These are phyloP conservation scores for Hippopotamyrus pictus DNA, from an alignment of 2,797 vertebrate genomes.

Conservation along the genomic window DNA sequence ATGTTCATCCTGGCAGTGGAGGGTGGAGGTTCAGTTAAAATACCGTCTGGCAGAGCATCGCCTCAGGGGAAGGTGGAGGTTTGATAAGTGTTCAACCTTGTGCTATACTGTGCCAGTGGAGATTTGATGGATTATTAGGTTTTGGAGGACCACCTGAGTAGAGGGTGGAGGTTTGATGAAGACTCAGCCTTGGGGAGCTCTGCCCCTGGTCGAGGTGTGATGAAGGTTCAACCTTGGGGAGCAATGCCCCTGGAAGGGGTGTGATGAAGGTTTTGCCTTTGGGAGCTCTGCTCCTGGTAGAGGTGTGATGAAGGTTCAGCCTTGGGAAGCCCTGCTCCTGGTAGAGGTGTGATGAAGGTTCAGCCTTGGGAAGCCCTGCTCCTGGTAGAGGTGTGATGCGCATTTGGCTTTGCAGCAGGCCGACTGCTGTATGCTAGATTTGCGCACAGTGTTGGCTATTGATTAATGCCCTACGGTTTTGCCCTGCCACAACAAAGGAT, in stretches of 20 bases:
- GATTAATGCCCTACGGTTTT: not conserved
- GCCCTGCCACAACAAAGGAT: not conserved
- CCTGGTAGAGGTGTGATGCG: not conserved
- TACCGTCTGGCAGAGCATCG: not conserved
- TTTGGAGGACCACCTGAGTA: no score
- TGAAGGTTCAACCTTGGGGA: not conserved
- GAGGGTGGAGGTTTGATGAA: no score
- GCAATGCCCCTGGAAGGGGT: no score
- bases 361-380: not conserved
- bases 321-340: not conserved
- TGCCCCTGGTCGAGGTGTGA: not conserved
- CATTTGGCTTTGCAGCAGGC: not conserved
- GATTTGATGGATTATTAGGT: no score
- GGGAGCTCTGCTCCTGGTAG: not conserved
- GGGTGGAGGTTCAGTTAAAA: not conserved
- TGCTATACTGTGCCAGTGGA: no score
- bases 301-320: not conserved
- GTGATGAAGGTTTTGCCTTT: not conserved
- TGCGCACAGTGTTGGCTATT: not conserved
- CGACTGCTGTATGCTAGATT: not conserved
- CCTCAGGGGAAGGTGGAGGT: not conserved
- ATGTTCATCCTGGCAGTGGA: not conserved
- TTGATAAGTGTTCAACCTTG: no score
- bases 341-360: not conserved
- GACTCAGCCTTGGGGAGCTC: no score